Base-by-base conservation (phyloP, 1,140 invertebrate species). In the Lasaia peninsularis region DNA sequence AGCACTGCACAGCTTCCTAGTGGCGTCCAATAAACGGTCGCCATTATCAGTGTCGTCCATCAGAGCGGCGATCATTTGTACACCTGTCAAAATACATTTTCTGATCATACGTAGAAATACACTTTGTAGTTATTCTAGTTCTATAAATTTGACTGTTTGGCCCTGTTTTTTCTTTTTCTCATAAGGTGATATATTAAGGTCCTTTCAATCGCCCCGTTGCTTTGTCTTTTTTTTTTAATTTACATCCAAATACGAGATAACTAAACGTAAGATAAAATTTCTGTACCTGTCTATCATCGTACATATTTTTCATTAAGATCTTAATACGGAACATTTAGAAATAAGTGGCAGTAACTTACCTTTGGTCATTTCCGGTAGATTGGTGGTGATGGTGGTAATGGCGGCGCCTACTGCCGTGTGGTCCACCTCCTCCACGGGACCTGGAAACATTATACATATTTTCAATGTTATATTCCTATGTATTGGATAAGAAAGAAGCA, bases 401-500 rank as follows among this genome's bases (percentile, higher is more conserved):
- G 98, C 98, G 0, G 97, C 96, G 0, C 98, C 98, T 1, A 99
- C 96, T 9, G 97, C 96, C n/a, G 95, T 96, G 76, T 97, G 96
- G 86, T 99, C 98, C 3, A 96, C 94, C 64, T 96, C 94, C 66
- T 96, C 95, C 0, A 92, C 92, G 1, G 94, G 91, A 8, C 94
- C 91, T 80, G 63, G 3, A 54, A 65, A 18, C 3, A 50, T 28
- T 28, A 28, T 28, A 2, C 24, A 28, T 28, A 28, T 6, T 6
- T 28, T 28, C 5, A 24, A 28, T 28, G 5, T 28, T 0, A 6
- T 28, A 28, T 24, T 24, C 5, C 5, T 2, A 2, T 2, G 5
- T 24, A 24, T 24, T 24, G 21, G 21, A 24, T 2, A 5, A 5
- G 2, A 24, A 24, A 24, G 2, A 24, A 24, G 21, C 21, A 24